These are phyloP conservation scores for Pseudolycoriella hygida DNA, from an alignment of 2,888 invertebrate species.

Conservation along the genomic window DNA sequence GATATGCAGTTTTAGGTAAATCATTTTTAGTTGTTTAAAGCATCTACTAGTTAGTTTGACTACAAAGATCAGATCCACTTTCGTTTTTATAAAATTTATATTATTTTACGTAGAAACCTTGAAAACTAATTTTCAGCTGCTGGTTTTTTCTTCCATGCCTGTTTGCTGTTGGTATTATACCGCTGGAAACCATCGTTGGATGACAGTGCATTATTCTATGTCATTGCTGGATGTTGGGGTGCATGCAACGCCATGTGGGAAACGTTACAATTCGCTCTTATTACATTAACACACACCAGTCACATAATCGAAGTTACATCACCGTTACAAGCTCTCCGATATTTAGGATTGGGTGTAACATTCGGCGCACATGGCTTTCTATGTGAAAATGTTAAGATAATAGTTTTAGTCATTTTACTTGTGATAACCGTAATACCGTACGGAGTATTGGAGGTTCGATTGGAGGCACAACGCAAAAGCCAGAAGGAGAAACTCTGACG, in stretches of 20 bases:
- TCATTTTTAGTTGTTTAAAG: conserved; percentile 9
- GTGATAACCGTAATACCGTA: conserved; percentile 27
- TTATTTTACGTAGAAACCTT: too few relatives aligned
- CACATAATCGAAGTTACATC: conserved; percentile 28
- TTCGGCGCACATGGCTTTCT: conserved; percentile 44
- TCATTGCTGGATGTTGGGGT: conserved; percentile 73
- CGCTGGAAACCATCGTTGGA: conserved; percentile 67
- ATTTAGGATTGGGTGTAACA: conserved; percentile 42
- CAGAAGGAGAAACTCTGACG: conserved; percentile 27
- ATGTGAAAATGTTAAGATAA: conserved; percentile 32
- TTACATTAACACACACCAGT: conserved; percentile 26
- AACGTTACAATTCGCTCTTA: conserved; percentile 34
- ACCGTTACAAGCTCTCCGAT: conserved; percentile 37
- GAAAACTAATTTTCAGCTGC: conserved; percentile 34
- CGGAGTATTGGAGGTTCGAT: conserved; percentile 25
- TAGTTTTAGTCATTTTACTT: conserved; percentile 23
- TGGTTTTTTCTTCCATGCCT: conserved; percentile 64
- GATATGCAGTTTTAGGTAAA: conserved; percentile 54
- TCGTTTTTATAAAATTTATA: too few relatives aligned
- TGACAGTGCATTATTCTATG: conserved; percentile 64
- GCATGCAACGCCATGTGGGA: conserved; percentile 79
- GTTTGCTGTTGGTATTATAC: conserved; percentile 54
- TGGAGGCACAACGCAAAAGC: conserved; percentile 27
- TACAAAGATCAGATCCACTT: too few relatives aligned
- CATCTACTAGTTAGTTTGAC: too few relatives aligned